A percentile compares a stretch with the other conserved stretches of the same genome.
phyloP scores from a whole-genome alignment of 1,140 invertebrate species.

The Cephus cinctus region DNA sequence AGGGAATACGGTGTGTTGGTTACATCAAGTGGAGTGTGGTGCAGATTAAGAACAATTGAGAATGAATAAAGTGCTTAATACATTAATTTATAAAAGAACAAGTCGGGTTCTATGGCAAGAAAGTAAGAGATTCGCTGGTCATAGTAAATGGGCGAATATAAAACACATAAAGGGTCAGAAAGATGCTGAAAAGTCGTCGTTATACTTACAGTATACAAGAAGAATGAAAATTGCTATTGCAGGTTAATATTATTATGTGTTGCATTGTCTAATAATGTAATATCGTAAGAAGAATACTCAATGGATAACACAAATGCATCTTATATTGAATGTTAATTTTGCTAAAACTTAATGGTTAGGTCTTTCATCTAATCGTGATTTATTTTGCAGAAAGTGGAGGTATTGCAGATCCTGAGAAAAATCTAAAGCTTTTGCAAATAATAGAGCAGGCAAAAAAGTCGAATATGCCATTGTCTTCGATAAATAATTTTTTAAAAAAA shows the following conservation, averaged over 20 bases:
- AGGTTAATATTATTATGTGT: constrained; percentile 39
- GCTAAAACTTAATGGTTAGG: not conserved
- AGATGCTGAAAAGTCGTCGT: constrained; percentile 56
- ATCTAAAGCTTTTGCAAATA: constrained; percentile 56
- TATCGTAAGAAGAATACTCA: not conserved
- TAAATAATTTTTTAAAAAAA: constrained; percentile 61
- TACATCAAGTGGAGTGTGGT: too few species aligned
- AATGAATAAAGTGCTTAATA: too few species aligned
- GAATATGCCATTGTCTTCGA: constrained; percentile 61
- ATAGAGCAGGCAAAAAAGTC: constrained; percentile 61
- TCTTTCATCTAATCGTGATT: constrained; percentile 3
- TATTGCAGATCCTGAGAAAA: constrained; percentile 58
- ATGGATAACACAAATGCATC: too few species aligned
- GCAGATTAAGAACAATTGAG: too few species aligned
- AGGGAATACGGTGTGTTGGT: too few species aligned
- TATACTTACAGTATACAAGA: constrained; percentile 51
- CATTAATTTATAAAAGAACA: too few species aligned
- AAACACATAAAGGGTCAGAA: constrained; percentile 65
- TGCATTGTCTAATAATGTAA: not conserved
- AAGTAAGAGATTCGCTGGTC: constrained; percentile 59
- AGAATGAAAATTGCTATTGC: constrained; percentile 60
- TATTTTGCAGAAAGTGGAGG: constrained; percentile 48
- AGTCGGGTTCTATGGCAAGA: too few species aligned
- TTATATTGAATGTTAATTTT: not conserved
- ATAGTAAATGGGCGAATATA: constrained; percentile 76